Base-by-base conservation (phyloP, 2,797 vertebrate genomes). In the Crax fasciolata region DNA sequence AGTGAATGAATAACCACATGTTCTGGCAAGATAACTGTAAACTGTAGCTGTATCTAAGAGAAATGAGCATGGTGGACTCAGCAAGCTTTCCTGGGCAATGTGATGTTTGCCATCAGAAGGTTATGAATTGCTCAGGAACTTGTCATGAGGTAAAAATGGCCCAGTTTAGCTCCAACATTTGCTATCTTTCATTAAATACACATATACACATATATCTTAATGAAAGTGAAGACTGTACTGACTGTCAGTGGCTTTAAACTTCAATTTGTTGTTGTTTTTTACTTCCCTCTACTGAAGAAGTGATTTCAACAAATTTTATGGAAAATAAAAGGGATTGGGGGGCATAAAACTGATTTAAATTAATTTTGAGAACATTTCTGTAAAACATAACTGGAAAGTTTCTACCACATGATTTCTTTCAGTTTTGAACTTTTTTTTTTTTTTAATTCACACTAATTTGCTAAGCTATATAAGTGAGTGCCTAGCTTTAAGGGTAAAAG, bases 21-120 rank as follows among this genome's bases (percentile, higher is more conserved):
- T 74, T 93, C 91, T 71, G 71, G 38, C 28, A 84, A 96, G 94
- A 97, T 97, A 96, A 91, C 73, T 88, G 70, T 90, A 95, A 95
- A 95, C 62, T 54, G 28, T 55, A 55, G 19, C 30, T 55, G 70
- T 63, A 63, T 54, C 59, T 49, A 41, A 76, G 32, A 67, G 74
- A 81, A 95, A 57, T 39, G 32, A 71, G 38, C 46, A 8, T 39
- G 48, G 84, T 79, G 62, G 59, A 81, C 52, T 71, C 63, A 88
- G 44, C 27, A 66, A 88, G 13, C 5, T 94, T 85, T 84, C 54
- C 43, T 38, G 20, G 89, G 28, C 66, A 48, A 19, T 41, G 46
- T 39, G 67, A 62, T 38, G 67, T 83, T 82, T 74, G 5, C 18
- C 71, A 80, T 79, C 61, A 63, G n/a, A 80, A 79, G 35, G 59